Conservation (phyloP, 2,888 invertebrate genomes). For the Apodemia zela region DNA sequence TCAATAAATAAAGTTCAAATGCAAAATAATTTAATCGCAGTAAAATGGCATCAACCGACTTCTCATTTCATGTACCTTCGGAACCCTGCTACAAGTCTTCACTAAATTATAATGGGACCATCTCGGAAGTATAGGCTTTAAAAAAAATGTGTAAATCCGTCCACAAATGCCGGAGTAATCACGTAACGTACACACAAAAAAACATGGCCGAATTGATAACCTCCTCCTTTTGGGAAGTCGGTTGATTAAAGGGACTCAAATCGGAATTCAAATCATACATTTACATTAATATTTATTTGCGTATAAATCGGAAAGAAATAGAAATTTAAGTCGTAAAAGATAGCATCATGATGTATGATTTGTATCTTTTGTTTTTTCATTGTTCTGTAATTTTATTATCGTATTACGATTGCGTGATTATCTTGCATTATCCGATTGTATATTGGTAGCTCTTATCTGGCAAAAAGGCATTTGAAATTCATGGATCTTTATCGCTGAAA, state of each 20-base stretch:
- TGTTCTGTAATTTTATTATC: constrained; percentile 67
- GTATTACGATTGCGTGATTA: constrained; percentile 64
- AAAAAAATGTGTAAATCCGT: no score
- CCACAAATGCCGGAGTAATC: no score
- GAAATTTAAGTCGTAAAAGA: constrained; percentile 16
- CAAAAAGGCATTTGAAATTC: constrained; percentile 72
- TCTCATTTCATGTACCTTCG: no score
- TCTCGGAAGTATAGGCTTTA: no score
- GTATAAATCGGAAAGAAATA: constrained; percentile 1
- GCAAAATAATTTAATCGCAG: no score
- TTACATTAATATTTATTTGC: background rate
- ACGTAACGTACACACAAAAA: no score
- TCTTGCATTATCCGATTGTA: constrained; percentile 73
- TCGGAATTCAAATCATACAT: background rate
- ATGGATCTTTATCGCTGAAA: constrained; percentile 65
- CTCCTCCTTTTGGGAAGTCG: no score
- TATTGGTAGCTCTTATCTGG: constrained; percentile 67
- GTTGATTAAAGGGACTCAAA: background rate
- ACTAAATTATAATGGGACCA: no score
- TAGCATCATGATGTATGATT: constrained; percentile 47
- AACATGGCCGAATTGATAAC: no score
- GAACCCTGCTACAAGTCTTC: no score
- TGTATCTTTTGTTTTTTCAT: constrained; percentile 42
- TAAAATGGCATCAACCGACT: no score
- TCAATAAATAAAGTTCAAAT: no score